phyloP scores from a whole-genome alignment of 2,113 vertebrate species.

The Takifugu bimaculatus region DNA sequence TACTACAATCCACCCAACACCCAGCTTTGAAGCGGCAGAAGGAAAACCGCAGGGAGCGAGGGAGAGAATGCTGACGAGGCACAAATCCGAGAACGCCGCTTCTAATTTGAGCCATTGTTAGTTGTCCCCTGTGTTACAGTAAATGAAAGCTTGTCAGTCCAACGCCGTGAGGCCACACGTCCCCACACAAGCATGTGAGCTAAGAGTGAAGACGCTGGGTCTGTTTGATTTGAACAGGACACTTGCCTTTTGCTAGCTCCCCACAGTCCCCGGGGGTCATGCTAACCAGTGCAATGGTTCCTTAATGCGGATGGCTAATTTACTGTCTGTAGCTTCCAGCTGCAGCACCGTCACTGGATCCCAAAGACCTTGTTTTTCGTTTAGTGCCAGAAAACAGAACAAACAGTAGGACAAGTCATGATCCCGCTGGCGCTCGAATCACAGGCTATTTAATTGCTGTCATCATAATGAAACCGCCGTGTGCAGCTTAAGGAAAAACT shows the following conservation, averaged over 20 bases:
- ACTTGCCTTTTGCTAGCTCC: slow-evolving; percentile 4
- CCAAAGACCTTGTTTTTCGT: slow-evolving; percentile 28
- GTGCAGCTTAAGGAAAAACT: slow-evolving; percentile 52
- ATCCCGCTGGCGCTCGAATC: slow-evolving; percentile 56
- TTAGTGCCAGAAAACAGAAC: slow-evolving; percentile 24
- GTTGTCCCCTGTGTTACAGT: slow-evolving; percentile 43
- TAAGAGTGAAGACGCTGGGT: slow-evolving; percentile 18
- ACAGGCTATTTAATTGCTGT: slow-evolving; percentile 69
- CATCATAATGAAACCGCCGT: slow-evolving; percentile 56
- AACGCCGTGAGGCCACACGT: slow-evolving; percentile 35
- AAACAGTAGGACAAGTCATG: slow-evolving; percentile 53
- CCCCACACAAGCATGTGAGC: slow-evolving; percentile 34
- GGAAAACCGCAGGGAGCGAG: slow-evolving; percentile 55
- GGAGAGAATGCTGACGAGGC: slow-evolving; percentile 63
- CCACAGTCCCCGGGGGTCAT: slow-evolving; percentile 27
- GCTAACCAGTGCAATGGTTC: slow-evolving; percentile 51
- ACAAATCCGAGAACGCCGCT: slow-evolving; percentile 46
- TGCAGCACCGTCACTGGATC: slow-evolving; percentile 24
- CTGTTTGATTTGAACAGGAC: slow-evolving; percentile 24
- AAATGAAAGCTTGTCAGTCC: slow-evolving; percentile 36
- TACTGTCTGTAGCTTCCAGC: slow-evolving; percentile 27
- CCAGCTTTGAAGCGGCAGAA: slow-evolving; percentile 56
- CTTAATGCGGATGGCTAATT: slow-evolving; percentile 34
- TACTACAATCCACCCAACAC: slow-evolving; percentile 20
- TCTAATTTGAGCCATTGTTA: slow-evolving; percentile 60